Conservation (phyloP, 1,140 invertebrate species). For the Neuroterus valhalla region DNA sequence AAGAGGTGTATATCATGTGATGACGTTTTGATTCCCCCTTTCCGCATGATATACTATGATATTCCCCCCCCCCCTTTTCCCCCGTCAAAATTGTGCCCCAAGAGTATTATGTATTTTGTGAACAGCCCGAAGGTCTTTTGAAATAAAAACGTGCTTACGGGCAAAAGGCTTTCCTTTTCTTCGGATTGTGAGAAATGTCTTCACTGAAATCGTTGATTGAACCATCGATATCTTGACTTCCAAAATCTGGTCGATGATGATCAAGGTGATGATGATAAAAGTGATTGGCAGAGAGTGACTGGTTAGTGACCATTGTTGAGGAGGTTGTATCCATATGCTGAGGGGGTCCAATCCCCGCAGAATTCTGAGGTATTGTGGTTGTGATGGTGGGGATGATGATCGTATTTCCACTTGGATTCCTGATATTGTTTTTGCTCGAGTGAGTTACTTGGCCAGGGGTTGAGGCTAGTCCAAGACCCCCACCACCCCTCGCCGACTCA, state of each 20-base stretch:
- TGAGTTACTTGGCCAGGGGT: slow-evolving; percentile 48
- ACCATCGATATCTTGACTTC: slow-evolving; percentile 44
- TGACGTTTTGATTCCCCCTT: no score
- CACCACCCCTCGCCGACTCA: slow-evolving; percentile 56
- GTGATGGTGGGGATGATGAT: neutral
- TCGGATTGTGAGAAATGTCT: slow-evolving; percentile 54
- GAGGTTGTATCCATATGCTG: slow-evolving; percentile 60
- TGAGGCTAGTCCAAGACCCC: slow-evolving; percentile 44
- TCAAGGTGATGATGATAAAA: slow-evolving; percentile 63
- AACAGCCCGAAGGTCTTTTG: no score
- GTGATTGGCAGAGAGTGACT: slow-evolving; percentile 57
- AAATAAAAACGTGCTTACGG: slow-evolving; percentile 62
- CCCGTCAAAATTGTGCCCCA: neutral
- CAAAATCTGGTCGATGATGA: slow-evolving; percentile 56
- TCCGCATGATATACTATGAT: no score
- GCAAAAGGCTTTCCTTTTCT: slow-evolving; percentile 65
- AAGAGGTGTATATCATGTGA: no score
- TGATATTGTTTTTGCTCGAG: slow-evolving; percentile 44
- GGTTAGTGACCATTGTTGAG: slow-evolving; percentile 61
- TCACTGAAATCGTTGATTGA: slow-evolving; percentile 50
- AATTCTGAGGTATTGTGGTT: neutral
- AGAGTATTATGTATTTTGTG: no score
- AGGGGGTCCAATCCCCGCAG: slow-evolving; percentile 54
- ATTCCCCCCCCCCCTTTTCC: no score
- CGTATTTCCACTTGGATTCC: slow-evolving; percentile 34